Evolutionary conservation across 2,888 invertebrate genomes (phyloP), one percentile per base, ranked within the genome.

Genomic region (Dascillus cervinus): DNA sequence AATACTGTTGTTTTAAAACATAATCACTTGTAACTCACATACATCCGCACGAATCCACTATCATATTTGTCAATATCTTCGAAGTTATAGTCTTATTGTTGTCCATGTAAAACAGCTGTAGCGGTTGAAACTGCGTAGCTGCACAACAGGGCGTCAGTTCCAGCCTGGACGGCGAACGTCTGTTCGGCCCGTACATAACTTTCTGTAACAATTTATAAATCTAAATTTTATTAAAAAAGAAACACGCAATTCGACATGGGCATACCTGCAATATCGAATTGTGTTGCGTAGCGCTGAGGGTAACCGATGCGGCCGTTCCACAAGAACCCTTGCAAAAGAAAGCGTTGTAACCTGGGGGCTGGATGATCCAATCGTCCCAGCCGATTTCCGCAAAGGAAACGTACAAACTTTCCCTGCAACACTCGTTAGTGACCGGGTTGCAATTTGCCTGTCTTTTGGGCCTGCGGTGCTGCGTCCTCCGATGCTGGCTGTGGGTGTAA

Each of bases 31-130:
- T 17, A 32, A 28, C 8, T 69, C 67, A 87, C 81, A 86, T 82
- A 56, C 91, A 91, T 10, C 89, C 90, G 58, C 91, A 91, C 3
- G 84, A 78, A 48, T 89, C 87, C n/a, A 90, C 87, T 21, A 89
- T 82, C 88, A 91, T 90, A 52, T 90, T 88, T 1, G 88, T 86
- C 36, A 91, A 62, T 1, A 80, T 79, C 55, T 83, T 85, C 49
- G 82, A 79, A 23, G 82, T 82, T 42, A 84, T 76, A 3, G 84
- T 81, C 47, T 79, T 79, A 49, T 84, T 83, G 10, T 82, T 79
- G 57, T 86, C 83, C 66, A 82, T 73, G 58, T 86, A 89, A 5
- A 90, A 72, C 22, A 91, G 65, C 50, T 84, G 82, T 30, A 91
- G 66, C 2, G 85, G 77, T 39, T 83, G 82, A 62, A 87, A 82